Evolutionary conservation across 1,140 invertebrate species (phyloP).

Genomic region (Elymnias hypermnestra): DNA sequence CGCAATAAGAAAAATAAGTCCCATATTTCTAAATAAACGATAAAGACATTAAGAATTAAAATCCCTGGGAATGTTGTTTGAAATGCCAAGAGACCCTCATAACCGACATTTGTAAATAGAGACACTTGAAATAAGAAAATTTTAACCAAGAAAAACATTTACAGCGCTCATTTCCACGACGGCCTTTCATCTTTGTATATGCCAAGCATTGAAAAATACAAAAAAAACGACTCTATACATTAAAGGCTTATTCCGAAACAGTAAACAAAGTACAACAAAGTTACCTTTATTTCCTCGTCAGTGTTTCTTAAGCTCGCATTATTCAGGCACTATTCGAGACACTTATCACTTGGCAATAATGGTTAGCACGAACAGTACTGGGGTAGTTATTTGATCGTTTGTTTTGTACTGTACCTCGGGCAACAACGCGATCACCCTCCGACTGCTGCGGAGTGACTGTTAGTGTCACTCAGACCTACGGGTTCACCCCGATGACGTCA

Average conservation of each 20-base stretch:
- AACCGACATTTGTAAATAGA: neutral
- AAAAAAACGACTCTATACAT: slow-evolving; percentile 22
- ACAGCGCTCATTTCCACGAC: slow-evolving; percentile 14
- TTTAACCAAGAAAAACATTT: slow-evolving; percentile 7
- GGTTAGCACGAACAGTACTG: slow-evolving; percentile 41
- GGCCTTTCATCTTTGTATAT: slow-evolving; percentile 21
- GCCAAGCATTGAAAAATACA: slow-evolving; percentile 17
- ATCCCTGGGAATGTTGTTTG: neutral
- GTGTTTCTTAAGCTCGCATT: slow-evolving; percentile 6
- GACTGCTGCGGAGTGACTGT: slow-evolving; percentile 62
- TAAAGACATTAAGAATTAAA: neutral
- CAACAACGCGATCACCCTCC: slow-evolving; percentile 44
- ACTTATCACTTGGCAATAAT: slow-evolving; percentile 28
- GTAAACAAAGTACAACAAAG: slow-evolving; percentile 43
- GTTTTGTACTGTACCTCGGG: slow-evolving; percentile 37
- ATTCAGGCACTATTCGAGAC: slow-evolving; percentile 10
- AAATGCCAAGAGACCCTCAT: neutral
- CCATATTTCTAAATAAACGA: too few species aligned
- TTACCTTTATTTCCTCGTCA: slow-evolving; percentile 32
- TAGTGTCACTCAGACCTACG: slow-evolving; percentile 63
- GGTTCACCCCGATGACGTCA: slow-evolving; percentile 72
- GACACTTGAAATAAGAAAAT: slow-evolving; percentile 11
- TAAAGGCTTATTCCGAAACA: slow-evolving; percentile 39
- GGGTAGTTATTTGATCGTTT: slow-evolving; percentile 40
- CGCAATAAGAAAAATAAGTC: too few species aligned